Base-by-base conservation (phyloP, 2,888 invertebrate genomes). In the Neoascia interrupta region DNA sequence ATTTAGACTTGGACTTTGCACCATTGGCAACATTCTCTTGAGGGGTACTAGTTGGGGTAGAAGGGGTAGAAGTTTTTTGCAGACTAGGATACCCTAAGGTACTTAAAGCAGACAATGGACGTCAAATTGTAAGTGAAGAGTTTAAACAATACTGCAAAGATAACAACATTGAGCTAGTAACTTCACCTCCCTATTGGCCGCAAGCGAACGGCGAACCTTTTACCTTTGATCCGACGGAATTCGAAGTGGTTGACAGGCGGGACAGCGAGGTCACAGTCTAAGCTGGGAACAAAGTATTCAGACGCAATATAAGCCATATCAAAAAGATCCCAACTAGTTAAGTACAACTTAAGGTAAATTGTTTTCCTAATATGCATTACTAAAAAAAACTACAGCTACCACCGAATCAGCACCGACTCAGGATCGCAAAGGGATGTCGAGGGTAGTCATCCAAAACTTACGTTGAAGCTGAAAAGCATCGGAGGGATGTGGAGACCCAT, bases 11-110 rank as follows among this genome's bases (percentile, higher is more conserved):
- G 31, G n/a, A 6, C 31, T 31, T 6, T 31, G 4, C n/a, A 31
- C 31, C 3, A 2, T 31, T n/a, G 31, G 31, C 31, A 26, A 8
- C 8, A 26, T 26, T 8, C 26, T 26, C 26, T 8, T 26, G 8
- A 26, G 26, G 8, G 26, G 26, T 4, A 26, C 26, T 26, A 26
- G 26, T n/a, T n/a, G n/a, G n/a, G n/a, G n/a, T n/a, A n/a, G n/a
- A n/a, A n/a, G n/a, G n/a, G n/a, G n/a, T n/a, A n/a, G 49, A 72
- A 5, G 68, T 80, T 8, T 31, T 31, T 6, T 31, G 31, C 31
- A 8, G 31, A 31, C 31, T 31, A 6, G 31, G 3, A 3, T 31
- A 31, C 3, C 31, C 8, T n/a, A 31, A 31, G 31, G 8, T n/a
- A 8, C 4, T 26, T 8, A 26, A 4, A 5, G 8, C 26, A 5